Percentiles rank a stretch among this genome's conserved stretches.
Conservation (phyloP, 1,140 invertebrate genomes). For the Tachypleus tridentatus region DNA sequence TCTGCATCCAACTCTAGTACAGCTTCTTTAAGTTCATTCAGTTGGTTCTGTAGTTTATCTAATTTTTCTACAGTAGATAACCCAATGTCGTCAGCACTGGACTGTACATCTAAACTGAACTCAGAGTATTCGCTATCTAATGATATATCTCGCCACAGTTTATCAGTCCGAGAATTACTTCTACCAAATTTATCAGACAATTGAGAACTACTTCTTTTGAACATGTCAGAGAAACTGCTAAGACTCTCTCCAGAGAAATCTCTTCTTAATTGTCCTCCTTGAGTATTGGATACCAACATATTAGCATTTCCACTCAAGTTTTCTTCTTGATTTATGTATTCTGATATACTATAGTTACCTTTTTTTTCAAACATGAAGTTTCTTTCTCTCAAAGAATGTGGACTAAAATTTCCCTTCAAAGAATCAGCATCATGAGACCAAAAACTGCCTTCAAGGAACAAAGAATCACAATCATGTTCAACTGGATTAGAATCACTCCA, state of each 20-base stretch:
- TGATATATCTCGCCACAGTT: not conserved
- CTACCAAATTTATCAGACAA: not conserved
- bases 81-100: not conserved
- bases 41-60: not conserved
- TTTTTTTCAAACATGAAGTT: not conserved
- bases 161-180: too few species aligned
- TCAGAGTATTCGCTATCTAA: not conserved
- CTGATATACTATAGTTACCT: not conserved
- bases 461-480: not conserved
- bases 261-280: not conserved
- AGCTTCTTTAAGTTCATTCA: slow-evolving; percentile 1
- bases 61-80: not conserved
- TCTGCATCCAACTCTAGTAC: slow-evolving; percentile 1
- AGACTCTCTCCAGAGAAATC: slow-evolving; percentile 2
- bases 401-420: slow-evolving; percentile 5
- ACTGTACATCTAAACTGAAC: not conserved
- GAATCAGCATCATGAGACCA: not conserved
- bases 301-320: not conserved
- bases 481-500: too few species aligned
- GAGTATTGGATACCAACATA: not conserved
- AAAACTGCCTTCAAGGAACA: not conserved
- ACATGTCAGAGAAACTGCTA: not conserved
- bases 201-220: not conserved
- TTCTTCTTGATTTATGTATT: too few species aligned
- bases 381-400: not conserved